phyloP scores from a whole-genome alignment of 2,888 invertebrate species.

The Anoncus sp. region DNA sequence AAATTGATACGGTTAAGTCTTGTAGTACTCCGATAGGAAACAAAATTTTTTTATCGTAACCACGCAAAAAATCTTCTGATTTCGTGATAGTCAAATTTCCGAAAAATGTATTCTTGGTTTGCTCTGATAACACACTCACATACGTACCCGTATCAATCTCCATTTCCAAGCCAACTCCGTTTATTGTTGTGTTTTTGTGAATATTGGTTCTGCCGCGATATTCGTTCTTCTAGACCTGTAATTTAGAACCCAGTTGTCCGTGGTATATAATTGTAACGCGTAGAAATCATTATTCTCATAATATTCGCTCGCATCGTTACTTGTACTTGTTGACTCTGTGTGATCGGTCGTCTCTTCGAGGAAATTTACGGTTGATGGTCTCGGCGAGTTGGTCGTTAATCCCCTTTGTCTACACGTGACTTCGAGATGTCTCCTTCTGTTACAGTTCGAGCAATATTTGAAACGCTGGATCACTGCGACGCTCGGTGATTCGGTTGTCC shows the following conservation, averaged over 20 bases:
- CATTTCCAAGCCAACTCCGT: not conserved
- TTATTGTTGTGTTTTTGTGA: not conserved
- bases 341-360: no score
- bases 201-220: no score
- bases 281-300: no score
- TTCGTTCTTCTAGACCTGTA: no score
- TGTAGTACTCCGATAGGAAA: slow-evolving; percentile 39
- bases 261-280: no score
- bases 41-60: slow-evolving; percentile 32
- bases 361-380: no score
- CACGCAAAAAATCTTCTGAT: slow-evolving; percentile 32
- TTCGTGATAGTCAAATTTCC: not conserved
- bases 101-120: slow-evolving; percentile 22
- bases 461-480: no score
- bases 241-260: no score
- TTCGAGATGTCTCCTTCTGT: not conserved
- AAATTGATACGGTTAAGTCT: slow-evolving; percentile 36
- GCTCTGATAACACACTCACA: slow-evolving; percentile 48
- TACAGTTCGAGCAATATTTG: no score
- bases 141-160: slow-evolving; percentile 58
- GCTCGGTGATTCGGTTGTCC: not conserved
- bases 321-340: no score
- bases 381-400: no score
- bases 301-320: no score
- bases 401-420: not conserved